phyloP scores from a whole-genome alignment of 2,888 invertebrate genomes.

The Epinotia nisella region DNA sequence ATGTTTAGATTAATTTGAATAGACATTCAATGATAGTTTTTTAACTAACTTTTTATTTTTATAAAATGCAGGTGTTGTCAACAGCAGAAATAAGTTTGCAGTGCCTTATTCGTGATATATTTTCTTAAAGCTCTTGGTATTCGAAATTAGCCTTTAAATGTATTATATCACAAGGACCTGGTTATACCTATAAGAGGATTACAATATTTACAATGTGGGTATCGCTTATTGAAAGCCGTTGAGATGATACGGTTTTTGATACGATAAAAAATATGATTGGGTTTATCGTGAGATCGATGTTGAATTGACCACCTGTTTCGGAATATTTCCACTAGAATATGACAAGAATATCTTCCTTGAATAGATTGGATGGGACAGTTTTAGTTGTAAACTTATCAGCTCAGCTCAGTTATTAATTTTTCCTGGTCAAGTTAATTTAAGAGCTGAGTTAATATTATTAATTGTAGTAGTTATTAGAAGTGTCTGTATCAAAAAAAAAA shows the following conservation, averaged over 20 bases:
- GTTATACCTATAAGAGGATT: slow-evolving; percentile 70
- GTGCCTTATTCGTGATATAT: slow-evolving; percentile 30
- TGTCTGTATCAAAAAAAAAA: too few relatives aligned
- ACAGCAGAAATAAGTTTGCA: slow-evolving; percentile 25
- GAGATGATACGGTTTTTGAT: slow-evolving; percentile 50
- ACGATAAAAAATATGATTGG: slow-evolving; percentile 41
- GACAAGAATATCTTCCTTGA: background rate
- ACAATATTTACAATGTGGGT: slow-evolving; percentile 61
- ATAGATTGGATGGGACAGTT: background rate
- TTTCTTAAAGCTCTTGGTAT: background rate
- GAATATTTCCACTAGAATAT: background rate
- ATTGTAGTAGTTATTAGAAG: too few relatives aligned
- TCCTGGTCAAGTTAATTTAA: too few relatives aligned
- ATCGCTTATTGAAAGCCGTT: slow-evolving; percentile 61
- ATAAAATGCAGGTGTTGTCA: background rate
- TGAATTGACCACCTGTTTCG: slow-evolving; percentile 44
- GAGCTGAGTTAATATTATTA: too few relatives aligned
- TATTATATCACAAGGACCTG: background rate
- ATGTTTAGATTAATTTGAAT: too few relatives aligned
- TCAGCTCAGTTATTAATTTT: too few relatives aligned
- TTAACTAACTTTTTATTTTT: too few relatives aligned
- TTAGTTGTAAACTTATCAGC: too few relatives aligned
- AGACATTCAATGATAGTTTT: too few relatives aligned
- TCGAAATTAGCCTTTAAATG: slow-evolving; percentile 5
- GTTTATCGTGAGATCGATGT: slow-evolving; percentile 35